A percentile compares a stretch with the other conserved stretches of the same genome.
Evolutionary conservation across 2,113 vertebrate species (phyloP).

Genomic region (Cyprinodon brontotheroides): DNA sequence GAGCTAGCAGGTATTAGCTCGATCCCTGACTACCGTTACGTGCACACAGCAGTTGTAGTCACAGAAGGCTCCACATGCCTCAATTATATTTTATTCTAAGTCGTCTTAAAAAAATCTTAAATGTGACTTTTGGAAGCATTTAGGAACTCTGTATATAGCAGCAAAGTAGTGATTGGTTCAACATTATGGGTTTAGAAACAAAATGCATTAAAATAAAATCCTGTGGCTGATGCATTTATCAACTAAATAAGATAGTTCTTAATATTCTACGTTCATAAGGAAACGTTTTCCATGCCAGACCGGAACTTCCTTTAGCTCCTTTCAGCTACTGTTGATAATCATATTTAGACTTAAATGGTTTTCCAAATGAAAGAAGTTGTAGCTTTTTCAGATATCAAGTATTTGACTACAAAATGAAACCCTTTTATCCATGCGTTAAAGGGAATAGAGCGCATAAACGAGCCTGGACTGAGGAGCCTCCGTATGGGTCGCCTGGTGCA

Average conservation of each 20-base stretch:
- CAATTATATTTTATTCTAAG: too few species aligned
- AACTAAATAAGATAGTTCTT: neutral
- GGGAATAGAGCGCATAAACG: slow-evolving; percentile 85
- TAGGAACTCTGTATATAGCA: too few species aligned
- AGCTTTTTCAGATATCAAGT: neutral
- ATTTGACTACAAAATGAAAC: neutral
- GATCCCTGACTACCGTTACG: too few species aligned
- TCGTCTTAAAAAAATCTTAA: too few species aligned
- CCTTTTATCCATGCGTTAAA: slow-evolving; percentile 46
- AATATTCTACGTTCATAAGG: neutral
- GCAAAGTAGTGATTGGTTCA: too few species aligned
- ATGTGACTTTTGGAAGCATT: too few species aligned
- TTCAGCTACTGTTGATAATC: too few species aligned
- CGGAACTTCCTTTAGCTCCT: too few species aligned
- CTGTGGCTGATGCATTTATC: neutral
- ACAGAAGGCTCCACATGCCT: too few species aligned
- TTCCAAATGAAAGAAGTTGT: neutral
- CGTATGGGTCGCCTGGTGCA: slow-evolving; percentile 86
- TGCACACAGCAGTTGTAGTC: too few species aligned
- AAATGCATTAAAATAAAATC: neutral
- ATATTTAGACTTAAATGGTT: neutral
- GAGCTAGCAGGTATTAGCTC: too few species aligned
- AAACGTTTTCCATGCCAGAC: too few species aligned
- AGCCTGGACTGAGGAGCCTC: slow-evolving; percentile 88
- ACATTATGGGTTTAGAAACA: neutral